Evolutionary conservation across 1,140 invertebrate genomes (phyloP).

Genomic region (Meteorus sp.): DNA sequence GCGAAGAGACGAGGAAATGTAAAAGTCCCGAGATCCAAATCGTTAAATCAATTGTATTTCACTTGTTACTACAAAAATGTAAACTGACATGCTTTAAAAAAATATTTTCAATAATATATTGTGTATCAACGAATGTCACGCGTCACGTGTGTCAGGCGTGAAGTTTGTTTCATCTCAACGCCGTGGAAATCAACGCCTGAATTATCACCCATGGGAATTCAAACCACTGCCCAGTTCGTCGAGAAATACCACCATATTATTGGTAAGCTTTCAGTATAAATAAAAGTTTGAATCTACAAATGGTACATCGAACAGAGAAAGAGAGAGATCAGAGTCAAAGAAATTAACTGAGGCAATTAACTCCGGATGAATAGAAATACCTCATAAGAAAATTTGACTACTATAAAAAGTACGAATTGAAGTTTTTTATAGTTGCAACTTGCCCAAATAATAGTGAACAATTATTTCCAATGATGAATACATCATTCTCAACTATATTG

Average conservation of each 20-base stretch:
- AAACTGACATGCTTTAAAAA: constrained; percentile 5
- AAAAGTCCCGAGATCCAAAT: too few relatives aligned
- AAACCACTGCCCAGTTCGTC: constrained; percentile 56
- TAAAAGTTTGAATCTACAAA: background rate
- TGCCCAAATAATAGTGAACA: too few relatives aligned
- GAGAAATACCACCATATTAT: constrained; percentile 57
- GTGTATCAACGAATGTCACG: constrained; percentile 14
- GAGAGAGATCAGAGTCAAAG: background rate
- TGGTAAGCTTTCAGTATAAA: constrained; percentile 36
- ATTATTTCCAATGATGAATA: too few relatives aligned
- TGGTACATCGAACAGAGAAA: too few relatives aligned
- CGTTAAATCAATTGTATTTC: too few relatives aligned
- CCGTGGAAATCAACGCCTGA: constrained; percentile 28
- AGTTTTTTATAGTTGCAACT: too few relatives aligned
- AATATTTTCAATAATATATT: constrained; percentile 3
- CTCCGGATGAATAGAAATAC: too few relatives aligned
- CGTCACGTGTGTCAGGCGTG: constrained; percentile 14
- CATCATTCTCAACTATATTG: too few relatives aligned
- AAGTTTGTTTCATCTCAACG: constrained; percentile 18
- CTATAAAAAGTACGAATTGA: too few relatives aligned
- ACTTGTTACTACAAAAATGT: constrained; percentile 14
- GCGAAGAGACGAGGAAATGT: too few relatives aligned
- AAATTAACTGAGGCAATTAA: too few relatives aligned
- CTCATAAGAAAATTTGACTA: too few relatives aligned
- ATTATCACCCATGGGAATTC: constrained; percentile 58